A percentile compares a stretch with the other conserved stretches of the same genome.
phyloP scores from a whole-genome alignment of 2,113 vertebrate species.

The Nycticorax nycticorax region DNA sequence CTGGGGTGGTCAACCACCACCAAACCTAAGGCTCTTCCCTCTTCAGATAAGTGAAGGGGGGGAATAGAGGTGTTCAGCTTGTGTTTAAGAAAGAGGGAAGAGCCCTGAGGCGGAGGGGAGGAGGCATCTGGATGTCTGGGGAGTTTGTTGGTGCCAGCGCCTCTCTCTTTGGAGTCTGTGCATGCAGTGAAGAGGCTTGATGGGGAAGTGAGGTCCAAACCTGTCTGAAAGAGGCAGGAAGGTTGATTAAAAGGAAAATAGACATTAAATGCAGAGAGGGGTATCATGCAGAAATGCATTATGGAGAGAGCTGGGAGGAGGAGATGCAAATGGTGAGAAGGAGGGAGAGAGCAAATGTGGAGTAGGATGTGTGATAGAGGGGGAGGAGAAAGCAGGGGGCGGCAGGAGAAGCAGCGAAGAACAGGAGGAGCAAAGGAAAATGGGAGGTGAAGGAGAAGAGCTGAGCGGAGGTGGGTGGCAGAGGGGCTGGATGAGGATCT shows the following conservation, averaged over 20 bases:
- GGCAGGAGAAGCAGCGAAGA: neutral
- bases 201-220: neutral
- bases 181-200: neutral
- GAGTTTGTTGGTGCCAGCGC: neutral
- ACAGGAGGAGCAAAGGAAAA: slow-evolving; percentile 1
- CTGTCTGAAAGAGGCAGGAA: neutral
- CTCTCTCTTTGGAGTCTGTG: neutral
- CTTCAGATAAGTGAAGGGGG: neutral
- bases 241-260: neutral
- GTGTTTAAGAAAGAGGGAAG: neutral
- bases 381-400: slow-evolving; percentile 40
- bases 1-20: neutral
- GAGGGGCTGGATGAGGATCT: neutral
- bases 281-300: neutral
- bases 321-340: neutral
- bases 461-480: neutral
- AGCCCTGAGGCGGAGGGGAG: neutral
- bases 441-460: neutral
- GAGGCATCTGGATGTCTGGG: neutral
- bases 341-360: slow-evolving; percentile 2
- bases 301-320: neutral
- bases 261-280: neutral
- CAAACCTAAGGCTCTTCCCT: neutral
- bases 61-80: neutral
- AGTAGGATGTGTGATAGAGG: slow-evolving; percentile 46